phyloP scores from a whole-genome alignment of 2,113 vertebrate genomes.

The Cheilinus undulatus region DNA sequence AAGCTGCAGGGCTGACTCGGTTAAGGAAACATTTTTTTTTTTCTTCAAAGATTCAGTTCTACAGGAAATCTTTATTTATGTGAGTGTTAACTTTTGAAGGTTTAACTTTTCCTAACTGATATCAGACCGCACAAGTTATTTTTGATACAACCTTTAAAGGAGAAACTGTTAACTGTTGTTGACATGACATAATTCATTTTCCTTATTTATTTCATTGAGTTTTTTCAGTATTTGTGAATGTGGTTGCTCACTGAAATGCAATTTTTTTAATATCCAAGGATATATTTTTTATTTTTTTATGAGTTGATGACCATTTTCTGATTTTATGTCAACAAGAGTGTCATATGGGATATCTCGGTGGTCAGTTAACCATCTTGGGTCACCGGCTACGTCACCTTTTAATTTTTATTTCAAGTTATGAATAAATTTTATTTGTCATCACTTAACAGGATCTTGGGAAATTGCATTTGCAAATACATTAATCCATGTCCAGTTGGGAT shows the following conservation, averaged over 20 bases:
- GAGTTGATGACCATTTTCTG: too few species aligned
- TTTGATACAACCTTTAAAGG: neutral
- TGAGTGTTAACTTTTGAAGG: neutral
- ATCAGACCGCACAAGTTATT: too few species aligned
- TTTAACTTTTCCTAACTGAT: neutral
- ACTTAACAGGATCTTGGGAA: neutral
- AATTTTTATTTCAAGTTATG: neutral
- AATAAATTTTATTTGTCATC: neutral
- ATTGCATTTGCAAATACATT: neutral
- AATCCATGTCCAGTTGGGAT: conserved; percentile 3
- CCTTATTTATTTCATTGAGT: neutral
- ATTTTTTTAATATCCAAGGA: too few species aligned
- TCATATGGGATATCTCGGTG: too few species aligned
- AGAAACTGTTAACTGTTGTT: neutral
- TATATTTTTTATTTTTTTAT: too few species aligned
- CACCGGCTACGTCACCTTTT: neutral
- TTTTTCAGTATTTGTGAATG: neutral
- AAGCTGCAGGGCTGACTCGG: conserved; percentile 28
- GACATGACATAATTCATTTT: neutral
- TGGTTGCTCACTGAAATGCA: too few species aligned
- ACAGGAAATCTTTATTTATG: neutral
- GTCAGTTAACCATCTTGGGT: neutral
- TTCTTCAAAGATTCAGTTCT: neutral
- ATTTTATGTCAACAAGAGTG: too few species aligned
- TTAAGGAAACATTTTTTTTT: conserved; percentile 39